Conservation (phyloP, 2,888 invertebrate species). For the Plagodis dolabraria region DNA sequence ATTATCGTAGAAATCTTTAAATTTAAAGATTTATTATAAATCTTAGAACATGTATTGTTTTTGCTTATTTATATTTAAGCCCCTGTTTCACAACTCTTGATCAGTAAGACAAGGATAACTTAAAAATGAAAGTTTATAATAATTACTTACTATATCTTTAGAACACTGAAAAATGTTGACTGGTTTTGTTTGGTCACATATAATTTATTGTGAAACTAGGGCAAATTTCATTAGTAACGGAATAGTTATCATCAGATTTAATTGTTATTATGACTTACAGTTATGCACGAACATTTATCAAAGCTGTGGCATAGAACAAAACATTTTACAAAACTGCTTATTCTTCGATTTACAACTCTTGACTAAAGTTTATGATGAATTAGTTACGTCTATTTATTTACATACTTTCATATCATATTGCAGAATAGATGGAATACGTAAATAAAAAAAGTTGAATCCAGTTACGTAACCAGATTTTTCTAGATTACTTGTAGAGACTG, state of each 20-base stretch:
- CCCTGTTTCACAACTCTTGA: conserved; percentile 18
- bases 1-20: conserved; percentile 70
- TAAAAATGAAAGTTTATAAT: neutral
- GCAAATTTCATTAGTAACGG: conserved; percentile 21
- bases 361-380: conserved; percentile 1
- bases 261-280: conserved; percentile 11
- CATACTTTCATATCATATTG: too few species aligned
- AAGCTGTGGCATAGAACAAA: conserved; percentile 64
- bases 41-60: conserved; percentile 27
- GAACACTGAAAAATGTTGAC: neutral
- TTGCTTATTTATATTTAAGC: conserved; percentile 25
- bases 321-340: conserved; percentile 19
- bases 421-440: too few species aligned
- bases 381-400: too few species aligned
- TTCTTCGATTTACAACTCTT: conserved; percentile 7
- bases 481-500: too few species aligned
- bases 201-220: conserved; percentile 11
- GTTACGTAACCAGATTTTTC: too few species aligned
- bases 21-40: conserved; percentile 58
- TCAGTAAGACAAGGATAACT: conserved; percentile 6
- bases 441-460: too few species aligned
- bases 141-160: too few species aligned
- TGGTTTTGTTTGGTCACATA: neutral
- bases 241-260: conserved; percentile 30
- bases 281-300: conserved; percentile 60